Percentiles rank a stretch among this genome's conserved stretches.
Conservation (phyloP, 2,797 vertebrate genomes). For the Poeciliopsis paucimaculata region DNA sequence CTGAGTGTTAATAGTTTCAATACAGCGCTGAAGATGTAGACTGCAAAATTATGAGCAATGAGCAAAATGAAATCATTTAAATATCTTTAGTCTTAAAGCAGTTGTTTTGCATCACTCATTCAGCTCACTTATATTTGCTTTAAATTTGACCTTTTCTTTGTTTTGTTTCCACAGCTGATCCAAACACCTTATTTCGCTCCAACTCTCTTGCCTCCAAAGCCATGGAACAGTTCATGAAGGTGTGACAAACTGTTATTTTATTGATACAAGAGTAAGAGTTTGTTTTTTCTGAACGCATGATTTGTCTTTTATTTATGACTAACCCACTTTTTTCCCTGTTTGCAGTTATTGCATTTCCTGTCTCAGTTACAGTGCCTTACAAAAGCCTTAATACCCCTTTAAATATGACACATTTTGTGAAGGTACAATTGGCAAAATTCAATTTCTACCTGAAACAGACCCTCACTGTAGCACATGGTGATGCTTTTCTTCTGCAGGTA, state of each 20-base stretch:
- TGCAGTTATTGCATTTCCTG: not conserved
- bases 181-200: constrained; percentile 92
- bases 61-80: not conserved
- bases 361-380: not conserved
- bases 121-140: not conserved
- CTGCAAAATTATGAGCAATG: not conserved
- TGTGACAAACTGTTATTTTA: constrained; percentile 58
- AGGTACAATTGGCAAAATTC: not conserved
- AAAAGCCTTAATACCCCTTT: not conserved
- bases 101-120: not conserved
- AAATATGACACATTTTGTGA: not conserved
- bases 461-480: not conserved
- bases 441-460: not conserved
- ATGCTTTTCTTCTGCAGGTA: not conserved
- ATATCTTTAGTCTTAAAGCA: not conserved
- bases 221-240: constrained; percentile 97
- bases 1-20: constrained; percentile 26
- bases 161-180: constrained; percentile 82
- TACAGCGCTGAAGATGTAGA: not conserved
- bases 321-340: not conserved
- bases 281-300: not conserved
- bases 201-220: constrained; percentile 94
- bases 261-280: not conserved
- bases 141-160: constrained; percentile 2
- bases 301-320: constrained; percentile 19